Base-by-base conservation (phyloP, 2,888 invertebrate species). In the Protophormia terraenovae region DNA sequence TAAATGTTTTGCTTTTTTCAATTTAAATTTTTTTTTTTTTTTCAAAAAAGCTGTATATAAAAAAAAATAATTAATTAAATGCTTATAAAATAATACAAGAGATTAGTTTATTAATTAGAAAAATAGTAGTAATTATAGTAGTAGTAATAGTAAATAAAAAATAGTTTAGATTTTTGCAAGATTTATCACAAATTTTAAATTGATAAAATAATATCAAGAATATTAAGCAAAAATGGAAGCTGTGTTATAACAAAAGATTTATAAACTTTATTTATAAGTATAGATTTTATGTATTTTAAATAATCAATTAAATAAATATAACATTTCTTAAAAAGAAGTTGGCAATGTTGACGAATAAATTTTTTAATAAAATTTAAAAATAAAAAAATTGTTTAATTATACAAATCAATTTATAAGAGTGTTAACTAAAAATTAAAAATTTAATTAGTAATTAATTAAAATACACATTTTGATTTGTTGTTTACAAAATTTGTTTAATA, bases 161-260 rank as follows among this genome's bases (percentile, higher is more conserved):
- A 58, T 64, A 58, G 22, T 58, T n/a, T 12, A 35, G 27, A 73
- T 58, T 62, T 58, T 78, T 71, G 29, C n/a, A 50, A 41, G 38
- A 60, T 53, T 73, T 76, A 84, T 84, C 80, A 84, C 79, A 84
- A 83, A 79, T 75, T 24, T 58, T 47, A 62, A 22, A 60, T 60
- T 47, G 19, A 47, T 19, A 41, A 24, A 62, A 35, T 19, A 60
- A 41, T 19, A 32, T 32, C 8, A 38, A 62, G 12, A 38, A 62
- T 29, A 16, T 12, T 41, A 32, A 32, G 32, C 32, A 19, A 41
- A 62, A 60, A 29, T 67, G 29, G 41, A 58, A 67, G 50, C 32
- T 47, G 27, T 64, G n/a, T n/a, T n/a, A n/a, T 67, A 32, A 50
- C 8, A 45, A 24, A 29, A 47, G 22, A 73, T 24, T 47, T 47